Base-by-base conservation (phyloP, 2,888 invertebrate genomes). In the Trichogramma dendrolimi region DNA sequence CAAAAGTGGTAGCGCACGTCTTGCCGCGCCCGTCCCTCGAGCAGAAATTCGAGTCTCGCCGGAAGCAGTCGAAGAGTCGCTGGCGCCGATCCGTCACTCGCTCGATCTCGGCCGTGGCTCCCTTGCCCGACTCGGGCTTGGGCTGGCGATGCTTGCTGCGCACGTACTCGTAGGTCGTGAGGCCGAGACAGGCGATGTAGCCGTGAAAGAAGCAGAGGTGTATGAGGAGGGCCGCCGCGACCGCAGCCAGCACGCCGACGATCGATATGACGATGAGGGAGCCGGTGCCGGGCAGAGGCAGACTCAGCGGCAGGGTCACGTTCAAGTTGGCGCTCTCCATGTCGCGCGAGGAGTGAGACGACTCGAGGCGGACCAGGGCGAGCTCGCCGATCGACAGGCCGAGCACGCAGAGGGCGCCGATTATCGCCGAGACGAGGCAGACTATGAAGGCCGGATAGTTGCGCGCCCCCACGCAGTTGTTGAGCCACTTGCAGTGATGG, bases 401-500 rank as follows among this genome's bases (percentile, higher is more conserved):
- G 68, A 88, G 84, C 58, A 92, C 88, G 67, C 87, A 83, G 62
- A 87, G 75, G 11, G 90, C 85, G 67, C 90, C 87, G 62, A 88
- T 81, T 66, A 91, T 86, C 38, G 92, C 92, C 57, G 91, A 89
- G 62, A 87, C 83, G 60, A 94, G 88, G 74, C 91, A 90, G 77
- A 88, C 86, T 69, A 93, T 84, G 79, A 94, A 94, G 41, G 89
- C 86, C 50, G 83, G 85, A 83, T 96, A 97, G 80, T 96, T 97
- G 70, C 94, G 84, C 51, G 86, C 86, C 6, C 98, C 98, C 65
- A 98, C 87, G 82, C 98, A 98, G 80, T 95, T 96, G 83, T 98
- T 98, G 70, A 98, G 83, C 97, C 98, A 98, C 84, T 96, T 95
- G 84, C 97, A 98, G 80, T 98, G 97, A 80, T 97, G 97, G 79